Base-by-base conservation (phyloP, 2,888 invertebrate genomes). In the Argyresthia goedartella region DNA sequence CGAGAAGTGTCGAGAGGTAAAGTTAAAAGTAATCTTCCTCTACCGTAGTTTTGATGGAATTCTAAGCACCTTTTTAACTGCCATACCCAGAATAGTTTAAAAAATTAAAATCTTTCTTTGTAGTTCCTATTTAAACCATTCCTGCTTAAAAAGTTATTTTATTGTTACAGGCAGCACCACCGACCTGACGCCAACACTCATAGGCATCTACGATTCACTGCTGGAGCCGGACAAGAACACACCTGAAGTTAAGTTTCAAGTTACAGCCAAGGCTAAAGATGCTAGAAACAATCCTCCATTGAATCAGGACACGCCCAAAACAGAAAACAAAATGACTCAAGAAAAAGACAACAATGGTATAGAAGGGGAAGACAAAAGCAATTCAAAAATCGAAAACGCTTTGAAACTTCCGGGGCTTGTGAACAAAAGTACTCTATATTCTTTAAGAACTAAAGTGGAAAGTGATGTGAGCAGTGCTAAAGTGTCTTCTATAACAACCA, bases 121-220 rank as follows among this genome's bases (percentile, higher is more conserved):
- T 4, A 25, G 25, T 44, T 44, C 13, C 11, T 43, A 43, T 13
- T 46, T 46, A 46, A 46, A 16, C 25, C 1, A 33, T 15, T 33
- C 35, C 39, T 1, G 11, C n/a, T 8, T 44, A 14, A 49, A n/a
- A 8, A 14, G 46, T 55, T 57, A 60, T 69, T 66, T 63, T 55
- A 67, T 81, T 69, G 62, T 89, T 90, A 47, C 91, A 96, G 96
- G 95, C 76, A 92, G 94, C 69, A 93, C 94, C 62, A 92, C 93
- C 65, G 96, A 96, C 75, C 88, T 96, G 76, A 92, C 94, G 73
- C 95, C 95, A 55, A 93, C 94, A 61, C 89, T 96, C 57, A 90
- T 96, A 80, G 94, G 93, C 58, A 93, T 95, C 80, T 95, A 95
- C 77, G 96, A 96, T 86, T 93, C 93, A 59, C 88, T 95, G 60